phyloP scores from a whole-genome alignment of 2,797 vertebrate species.

The Gadopsis marmoratus region DNA sequence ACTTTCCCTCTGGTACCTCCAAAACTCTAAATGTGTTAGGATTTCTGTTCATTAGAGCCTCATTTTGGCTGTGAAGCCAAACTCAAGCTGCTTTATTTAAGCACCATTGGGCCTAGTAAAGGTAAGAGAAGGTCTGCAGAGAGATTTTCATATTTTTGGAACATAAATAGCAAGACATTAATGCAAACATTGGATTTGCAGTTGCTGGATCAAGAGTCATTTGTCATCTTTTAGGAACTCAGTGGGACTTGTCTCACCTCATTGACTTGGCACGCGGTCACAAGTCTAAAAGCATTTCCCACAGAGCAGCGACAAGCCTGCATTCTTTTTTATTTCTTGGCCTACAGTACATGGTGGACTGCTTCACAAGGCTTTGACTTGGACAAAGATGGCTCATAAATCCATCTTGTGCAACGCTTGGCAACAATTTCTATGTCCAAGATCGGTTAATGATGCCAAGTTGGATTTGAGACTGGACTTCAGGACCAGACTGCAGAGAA shows the following conservation, averaged over 20 bases:
- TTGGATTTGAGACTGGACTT: constrained; percentile 13
- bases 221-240: constrained; percentile 56
- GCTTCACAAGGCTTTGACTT: constrained; percentile 23
- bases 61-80: constrained; percentile 10
- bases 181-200: constrained; percentile 37
- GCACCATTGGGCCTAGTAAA: constrained; percentile 5
- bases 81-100: constrained; percentile 30
- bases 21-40: constrained; percentile 26
- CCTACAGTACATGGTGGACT: constrained; percentile 23
- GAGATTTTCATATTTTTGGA: constrained; percentile 26
- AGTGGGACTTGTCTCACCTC: constrained; percentile 38
- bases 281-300: constrained; percentile 42
- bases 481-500: constrained; percentile 2
- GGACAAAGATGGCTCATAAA: constrained; percentile 27
- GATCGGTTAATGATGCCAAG: constrained; percentile 23
- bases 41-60: constrained; percentile 42
- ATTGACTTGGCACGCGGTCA: constrained; percentile 41
- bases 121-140: background rate
- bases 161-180: constrained; percentile 38
- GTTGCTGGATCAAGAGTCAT: constrained; percentile 19
- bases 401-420: constrained; percentile 27
- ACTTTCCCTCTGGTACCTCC: constrained; percentile 10
- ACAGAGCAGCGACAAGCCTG: constrained; percentile 20
- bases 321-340: constrained; percentile 35
- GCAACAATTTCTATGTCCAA: background rate